phyloP scores from a whole-genome alignment of 2,797 vertebrate genomes.

The Myioborus miniatus region DNA sequence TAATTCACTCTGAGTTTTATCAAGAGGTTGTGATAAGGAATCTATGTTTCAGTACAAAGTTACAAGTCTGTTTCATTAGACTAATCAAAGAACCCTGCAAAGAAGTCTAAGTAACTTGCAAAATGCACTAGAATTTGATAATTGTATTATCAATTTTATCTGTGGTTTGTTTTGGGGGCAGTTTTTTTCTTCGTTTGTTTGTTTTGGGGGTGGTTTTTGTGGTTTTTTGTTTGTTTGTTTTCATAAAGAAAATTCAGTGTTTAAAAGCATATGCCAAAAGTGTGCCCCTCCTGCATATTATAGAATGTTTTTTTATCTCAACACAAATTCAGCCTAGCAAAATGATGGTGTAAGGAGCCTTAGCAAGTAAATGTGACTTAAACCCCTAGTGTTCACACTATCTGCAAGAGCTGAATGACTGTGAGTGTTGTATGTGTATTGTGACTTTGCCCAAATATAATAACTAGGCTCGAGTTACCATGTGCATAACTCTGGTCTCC shows the following conservation, averaged over 20 bases:
- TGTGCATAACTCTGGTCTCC: background rate
- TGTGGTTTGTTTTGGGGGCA: rapidly evolving
- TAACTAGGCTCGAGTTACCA: background rate
- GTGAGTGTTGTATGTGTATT: background rate
- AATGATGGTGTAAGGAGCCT: background rate
- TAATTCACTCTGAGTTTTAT: background rate
- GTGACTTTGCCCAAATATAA: background rate
- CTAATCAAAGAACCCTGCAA: rapidly evolving
- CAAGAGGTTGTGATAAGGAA: background rate
- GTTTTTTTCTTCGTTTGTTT: background rate
- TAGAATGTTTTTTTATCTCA: background rate
- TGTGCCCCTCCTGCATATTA: background rate
- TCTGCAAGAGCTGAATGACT: background rate
- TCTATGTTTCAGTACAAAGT: background rate
- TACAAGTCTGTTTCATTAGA: background rate
- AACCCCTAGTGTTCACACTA: background rate
- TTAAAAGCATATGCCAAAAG: background rate
- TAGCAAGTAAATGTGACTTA: background rate
- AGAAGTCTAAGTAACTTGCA: background rate
- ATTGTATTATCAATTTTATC: background rate
- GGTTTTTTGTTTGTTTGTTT: background rate
- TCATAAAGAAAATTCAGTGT: background rate
- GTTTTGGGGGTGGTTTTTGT: rapidly evolving
- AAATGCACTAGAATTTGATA: background rate
- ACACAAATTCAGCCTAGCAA: background rate